Evolutionary conservation across 2,888 invertebrate genomes (phyloP).

Genomic region (Pandemis corylana): DNA sequence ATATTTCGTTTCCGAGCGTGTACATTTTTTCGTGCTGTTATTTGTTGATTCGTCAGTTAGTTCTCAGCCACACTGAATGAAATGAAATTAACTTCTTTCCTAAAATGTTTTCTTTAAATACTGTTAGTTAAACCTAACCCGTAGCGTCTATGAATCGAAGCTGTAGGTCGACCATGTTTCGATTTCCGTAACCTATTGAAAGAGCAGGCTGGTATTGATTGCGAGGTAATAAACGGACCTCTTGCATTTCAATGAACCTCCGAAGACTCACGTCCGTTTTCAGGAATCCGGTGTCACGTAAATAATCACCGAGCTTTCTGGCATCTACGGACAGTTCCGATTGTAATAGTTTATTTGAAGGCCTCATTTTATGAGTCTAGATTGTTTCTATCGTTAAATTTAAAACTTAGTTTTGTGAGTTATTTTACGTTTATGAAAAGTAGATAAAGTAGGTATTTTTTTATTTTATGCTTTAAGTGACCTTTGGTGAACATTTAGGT

Average conservation of each 20-base stretch:
- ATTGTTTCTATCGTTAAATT: slow-evolving; percentile 7
- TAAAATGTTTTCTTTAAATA: neutral
- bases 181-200: slow-evolving; percentile 57
- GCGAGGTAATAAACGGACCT: slow-evolving; percentile 71
- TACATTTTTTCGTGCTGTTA: slow-evolving; percentile 43
- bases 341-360: slow-evolving; percentile 43
- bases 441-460: neutral
- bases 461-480: neutral
- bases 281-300: slow-evolving; percentile 73
- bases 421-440: neutral
- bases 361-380: slow-evolving; percentile 23
- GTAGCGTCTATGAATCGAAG: neutral
- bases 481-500: neutral
- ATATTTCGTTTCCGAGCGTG: slow-evolving; percentile 54
- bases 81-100: neutral
- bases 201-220: slow-evolving; percentile 68
- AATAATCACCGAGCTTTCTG: slow-evolving; percentile 67
- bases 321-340: slow-evolving; percentile 66
- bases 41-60: slow-evolving; percentile 19
- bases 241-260: slow-evolving; percentile 71
- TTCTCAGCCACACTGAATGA: neutral
- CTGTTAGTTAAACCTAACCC: neutral
- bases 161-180: slow-evolving; percentile 32
- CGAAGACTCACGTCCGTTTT: slow-evolving; percentile 63
- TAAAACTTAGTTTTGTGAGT: neutral